These are phyloP conservation scores for Sylvia atricapilla DNA, from an alignment of 2,113 vertebrate genomes.

Conservation along the genomic window DNA sequence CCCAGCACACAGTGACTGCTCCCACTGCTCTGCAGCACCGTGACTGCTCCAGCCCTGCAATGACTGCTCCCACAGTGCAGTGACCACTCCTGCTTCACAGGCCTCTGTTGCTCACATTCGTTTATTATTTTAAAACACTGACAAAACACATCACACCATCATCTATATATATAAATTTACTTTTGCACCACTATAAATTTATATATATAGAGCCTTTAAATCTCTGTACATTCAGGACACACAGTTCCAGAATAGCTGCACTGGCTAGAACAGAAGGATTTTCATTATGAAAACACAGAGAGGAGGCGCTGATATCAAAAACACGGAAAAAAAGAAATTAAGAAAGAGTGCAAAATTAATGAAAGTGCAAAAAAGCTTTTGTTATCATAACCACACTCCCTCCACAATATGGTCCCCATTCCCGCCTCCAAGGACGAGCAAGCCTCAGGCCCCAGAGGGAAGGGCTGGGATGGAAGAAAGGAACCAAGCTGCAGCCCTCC, in stretches of 20 bases:
- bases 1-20: not conserved
- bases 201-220: slow-evolving; percentile 52
- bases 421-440: rapidly evolving
- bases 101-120: slow-evolving; percentile 50
- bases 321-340: not conserved
- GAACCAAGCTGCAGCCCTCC: not conserved
- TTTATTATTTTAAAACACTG: slow-evolving; percentile 72
- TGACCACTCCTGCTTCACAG: not conserved
- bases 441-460: not conserved
- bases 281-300: slow-evolving; percentile 55
- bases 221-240: slow-evolving; percentile 54
- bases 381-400: not conserved
- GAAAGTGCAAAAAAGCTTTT: slow-evolving; percentile 73
- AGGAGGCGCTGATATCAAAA: slow-evolving; percentile 38
- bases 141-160: slow-evolving; percentile 56
- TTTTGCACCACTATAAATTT: slow-evolving; percentile 27
- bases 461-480: not conserved
- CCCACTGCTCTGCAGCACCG: not conserved
- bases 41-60: not conserved
- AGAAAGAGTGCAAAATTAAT: slow-evolving; percentile 68
- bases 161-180: slow-evolving; percentile 60
- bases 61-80: rapidly evolving
- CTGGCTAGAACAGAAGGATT: slow-evolving; percentile 55
- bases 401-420: not conserved
- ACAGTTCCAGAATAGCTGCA: slow-evolving; percentile 52